Base-by-base conservation (phyloP, 2,113 vertebrate species). In the Zosterops lateralis region DNA sequence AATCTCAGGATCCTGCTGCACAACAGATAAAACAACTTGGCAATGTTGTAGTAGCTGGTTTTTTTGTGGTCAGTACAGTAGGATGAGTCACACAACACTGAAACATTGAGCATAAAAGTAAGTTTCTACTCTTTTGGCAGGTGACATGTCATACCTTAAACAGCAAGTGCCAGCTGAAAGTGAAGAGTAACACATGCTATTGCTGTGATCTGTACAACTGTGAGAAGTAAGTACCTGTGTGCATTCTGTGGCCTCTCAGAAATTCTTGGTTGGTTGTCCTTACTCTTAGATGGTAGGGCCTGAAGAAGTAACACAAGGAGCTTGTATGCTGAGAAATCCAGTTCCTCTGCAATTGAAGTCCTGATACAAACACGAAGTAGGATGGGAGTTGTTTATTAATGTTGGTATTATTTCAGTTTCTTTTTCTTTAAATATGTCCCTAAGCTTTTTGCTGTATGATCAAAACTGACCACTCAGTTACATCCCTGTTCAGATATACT, bases 201-300 rank as follows among this genome's bases (percentile, higher is more conserved):
- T 99, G 99, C 98, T 99, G 99, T 88, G 98, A 99, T 96, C 97
- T 99, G 57, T 98, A 98, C 95, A 97, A 97, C 94, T 99, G 99
- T 75, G 98, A 98, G 48, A 99, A 98, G 99, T 99, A 97, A 98
- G 98, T 89, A 57, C 42, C 31, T 48, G 36, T 28, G 38, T 76
- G 62, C 51, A 48, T 62, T 45, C 58, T 5, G 1, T 40, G 40
- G 24, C 16, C 68, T 82, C 50, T 3, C 2, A 50, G n/a, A 82
- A 91, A 32, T 45, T 57, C 31, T 79, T 82, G 12, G 9, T 31
- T 29, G 13, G 6, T 80, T 61, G 31, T 61, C 53, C 4, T 7
- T 80, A 7, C 17, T 48, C 7, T 17, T 60, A 64, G 67, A 17
- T 66, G 17, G 36, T 14, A 40, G 31, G 31, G 40, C 40, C 36